These are phyloP conservation scores for Drosophila dives DNA, from an alignment of 2,888 invertebrate genomes.

Conservation along the genomic window DNA sequence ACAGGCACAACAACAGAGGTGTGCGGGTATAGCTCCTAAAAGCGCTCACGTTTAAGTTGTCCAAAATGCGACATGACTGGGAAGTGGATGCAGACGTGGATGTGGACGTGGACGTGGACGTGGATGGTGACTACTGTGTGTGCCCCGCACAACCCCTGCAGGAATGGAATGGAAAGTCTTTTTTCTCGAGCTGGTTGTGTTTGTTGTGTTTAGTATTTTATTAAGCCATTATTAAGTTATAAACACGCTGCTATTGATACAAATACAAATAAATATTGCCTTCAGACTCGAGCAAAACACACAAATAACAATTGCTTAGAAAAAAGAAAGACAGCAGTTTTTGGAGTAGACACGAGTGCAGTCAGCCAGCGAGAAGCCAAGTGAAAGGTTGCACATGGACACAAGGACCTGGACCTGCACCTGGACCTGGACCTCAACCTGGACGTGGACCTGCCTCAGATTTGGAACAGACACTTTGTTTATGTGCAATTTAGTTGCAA, in stretches of 20 bases:
- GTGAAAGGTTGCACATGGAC: conserved; percentile 19
- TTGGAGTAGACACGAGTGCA: conserved; percentile 19
- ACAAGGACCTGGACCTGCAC: conserved; percentile 15
- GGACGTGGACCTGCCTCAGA: conserved; percentile 54
- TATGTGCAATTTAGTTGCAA: conserved; percentile 63
- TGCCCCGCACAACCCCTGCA: conserved; percentile 39
- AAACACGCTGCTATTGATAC: conserved; percentile 79
- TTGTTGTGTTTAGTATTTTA: conserved; percentile 59
- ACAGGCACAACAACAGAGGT: conserved; percentile 8
- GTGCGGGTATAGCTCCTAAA: conserved; percentile 50
- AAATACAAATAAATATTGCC: conserved; percentile 74
- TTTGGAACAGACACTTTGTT: conserved; percentile 58
- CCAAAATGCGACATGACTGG: conserved; percentile 61
- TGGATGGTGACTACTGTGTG: conserved; percentile 57
- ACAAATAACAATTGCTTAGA: conserved; percentile 50
- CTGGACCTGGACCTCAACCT: conserved; percentile 8
- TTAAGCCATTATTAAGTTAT: conserved; percentile 81
- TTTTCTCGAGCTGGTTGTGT: conserved; percentile 30
- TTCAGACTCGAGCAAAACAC: conserved; percentile 8
- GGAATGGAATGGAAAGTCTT: conserved; percentile 68
- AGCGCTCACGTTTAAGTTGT: conserved; percentile 76
- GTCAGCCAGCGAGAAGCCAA: conserved; percentile 9
- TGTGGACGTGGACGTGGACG: conserved; percentile 25
- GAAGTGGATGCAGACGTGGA: conserved; percentile 34
- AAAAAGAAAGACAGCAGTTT: conserved; percentile 55